Evolutionary conservation across 2,888 invertebrate genomes (phyloP).

Genomic region (Synergus itoensis): DNA sequence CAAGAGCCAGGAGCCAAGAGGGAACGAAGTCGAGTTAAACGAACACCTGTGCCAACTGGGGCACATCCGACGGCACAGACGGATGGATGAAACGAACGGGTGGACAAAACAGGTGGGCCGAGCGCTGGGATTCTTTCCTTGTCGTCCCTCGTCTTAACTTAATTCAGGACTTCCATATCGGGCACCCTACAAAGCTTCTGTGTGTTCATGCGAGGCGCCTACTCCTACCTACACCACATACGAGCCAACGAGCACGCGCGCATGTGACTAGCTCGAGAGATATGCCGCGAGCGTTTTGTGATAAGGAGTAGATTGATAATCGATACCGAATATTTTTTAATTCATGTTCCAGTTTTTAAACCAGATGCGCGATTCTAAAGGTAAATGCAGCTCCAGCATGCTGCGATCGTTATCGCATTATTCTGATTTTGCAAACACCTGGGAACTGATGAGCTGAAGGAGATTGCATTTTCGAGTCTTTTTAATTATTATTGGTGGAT

Average conservation of each 20-base stretch:
- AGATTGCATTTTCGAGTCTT: slow-evolving; percentile 5
- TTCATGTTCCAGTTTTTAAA: not conserved
- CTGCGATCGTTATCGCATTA: slow-evolving; percentile 7
- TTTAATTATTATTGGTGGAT: slow-evolving; percentile 23
- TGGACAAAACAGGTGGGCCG: slow-evolving; percentile 75
- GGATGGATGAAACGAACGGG: slow-evolving; percentile 68
- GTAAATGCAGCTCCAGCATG: not conserved
- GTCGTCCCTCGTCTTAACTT: slow-evolving; percentile 50
- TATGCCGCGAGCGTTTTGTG: not conserved
- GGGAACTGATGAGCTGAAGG: slow-evolving; percentile 9
- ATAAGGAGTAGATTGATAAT: not conserved
- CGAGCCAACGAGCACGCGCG: not conserved
- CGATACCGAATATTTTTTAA: not conserved
- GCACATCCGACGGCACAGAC: slow-evolving; percentile 70
- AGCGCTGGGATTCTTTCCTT: slow-evolving; percentile 67
- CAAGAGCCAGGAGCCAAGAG: slow-evolving; percentile 51
- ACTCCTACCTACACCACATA: not conserved
- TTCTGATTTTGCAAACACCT: slow-evolving; percentile 37
- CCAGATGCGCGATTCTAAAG: slow-evolving; percentile 8
- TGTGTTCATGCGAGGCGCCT: not conserved
- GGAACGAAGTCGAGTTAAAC: slow-evolving; percentile 64
- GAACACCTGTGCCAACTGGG: slow-evolving; percentile 77
- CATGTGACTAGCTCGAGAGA: not conserved
- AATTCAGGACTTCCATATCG: slow-evolving; percentile 35
- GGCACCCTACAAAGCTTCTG: slow-evolving; percentile 28